Percentiles rank a stretch among this genome's conserved stretches.
phyloP scores from a whole-genome alignment of 2,888 invertebrate species.

The Himalopsyche japonica region DNA sequence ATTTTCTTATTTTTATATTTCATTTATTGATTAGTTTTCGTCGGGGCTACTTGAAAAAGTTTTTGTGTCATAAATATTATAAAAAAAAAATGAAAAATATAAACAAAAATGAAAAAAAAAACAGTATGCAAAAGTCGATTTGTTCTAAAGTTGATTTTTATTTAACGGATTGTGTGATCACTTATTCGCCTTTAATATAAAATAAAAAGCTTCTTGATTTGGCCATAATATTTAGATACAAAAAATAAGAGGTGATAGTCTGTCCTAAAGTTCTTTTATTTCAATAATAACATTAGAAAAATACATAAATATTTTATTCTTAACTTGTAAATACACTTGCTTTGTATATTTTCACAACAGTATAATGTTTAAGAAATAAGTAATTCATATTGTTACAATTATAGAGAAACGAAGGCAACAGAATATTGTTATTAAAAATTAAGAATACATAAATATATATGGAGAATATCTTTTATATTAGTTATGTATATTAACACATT shows the following conservation, averaged over 20 bases:
- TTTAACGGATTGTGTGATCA: slow-evolving; percentile 13
- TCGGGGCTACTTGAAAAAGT: neutral
- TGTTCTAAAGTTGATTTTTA: slow-evolving; percentile 38
- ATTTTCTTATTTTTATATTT: no score
- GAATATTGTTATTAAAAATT: no score
- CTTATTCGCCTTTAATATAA: neutral
- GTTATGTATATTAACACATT: no score
- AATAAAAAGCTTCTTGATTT: neutral
- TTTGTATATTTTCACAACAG: slow-evolving; percentile 26
- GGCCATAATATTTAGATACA: slow-evolving; percentile 31
- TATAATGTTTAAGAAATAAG: neutral
- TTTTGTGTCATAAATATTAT: neutral
- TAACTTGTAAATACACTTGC: slow-evolving; percentile 29
- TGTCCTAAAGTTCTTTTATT: slow-evolving; percentile 17
- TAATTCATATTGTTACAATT: neutral
- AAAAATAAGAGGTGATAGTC: slow-evolving; percentile 37
- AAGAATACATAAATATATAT: no score
- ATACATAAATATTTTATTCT: neutral
- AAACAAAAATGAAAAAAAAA: neutral
- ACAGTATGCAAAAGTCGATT: slow-evolving; percentile 20
- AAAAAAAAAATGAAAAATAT: neutral
- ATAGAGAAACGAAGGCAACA: neutral
- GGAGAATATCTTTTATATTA: no score
- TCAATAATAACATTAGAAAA: slow-evolving; percentile 5
- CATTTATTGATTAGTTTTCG: no score